Evolutionary conservation across 2,888 invertebrate genomes (phyloP).

Genomic region (Cosmopolites sordidus): DNA sequence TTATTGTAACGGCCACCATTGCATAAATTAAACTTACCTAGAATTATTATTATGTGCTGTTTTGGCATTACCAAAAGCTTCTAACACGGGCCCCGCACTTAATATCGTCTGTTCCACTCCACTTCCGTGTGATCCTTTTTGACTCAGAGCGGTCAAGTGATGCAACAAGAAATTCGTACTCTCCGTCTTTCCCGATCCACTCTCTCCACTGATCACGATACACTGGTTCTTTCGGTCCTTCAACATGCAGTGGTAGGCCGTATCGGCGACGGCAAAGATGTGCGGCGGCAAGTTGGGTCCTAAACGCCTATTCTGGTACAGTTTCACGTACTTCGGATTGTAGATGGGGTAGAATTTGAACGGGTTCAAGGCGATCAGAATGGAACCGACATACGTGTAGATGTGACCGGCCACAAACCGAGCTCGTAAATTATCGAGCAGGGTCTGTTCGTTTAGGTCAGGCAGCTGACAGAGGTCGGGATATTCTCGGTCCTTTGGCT

Average conservation of each 20-base stretch:
- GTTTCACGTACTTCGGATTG: slow-evolving; percentile 94
- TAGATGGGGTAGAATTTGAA: slow-evolving; percentile 96
- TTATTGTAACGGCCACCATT: too few species aligned
- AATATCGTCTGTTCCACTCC: slow-evolving; percentile 96
- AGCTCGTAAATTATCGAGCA: slow-evolving; percentile 83
- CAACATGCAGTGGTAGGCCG: slow-evolving; percentile 92
- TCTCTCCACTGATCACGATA: slow-evolving; percentile 93
- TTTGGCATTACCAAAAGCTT: slow-evolving; percentile 98
- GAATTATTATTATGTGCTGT: slow-evolving; percentile 97
- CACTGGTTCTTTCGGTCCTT: slow-evolving; percentile 87
- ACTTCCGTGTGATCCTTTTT: slow-evolving; percentile 89
- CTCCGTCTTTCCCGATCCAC: slow-evolving; percentile 95
- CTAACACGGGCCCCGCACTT: slow-evolving; percentile 92
- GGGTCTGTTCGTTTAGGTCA: slow-evolving; percentile 89
- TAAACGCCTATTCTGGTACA: slow-evolving; percentile 88
- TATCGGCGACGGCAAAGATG: slow-evolving; percentile 93
- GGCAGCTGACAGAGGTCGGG: slow-evolving; percentile 94
- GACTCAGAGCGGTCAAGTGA: slow-evolving; percentile 90
- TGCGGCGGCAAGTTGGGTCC: slow-evolving; percentile 92
- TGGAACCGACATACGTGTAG: slow-evolving; percentile 94
- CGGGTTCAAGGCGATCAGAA: slow-evolving; percentile 90
- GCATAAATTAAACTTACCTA: slow-evolving; percentile 30
- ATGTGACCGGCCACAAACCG: slow-evolving; percentile 90
- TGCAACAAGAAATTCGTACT: slow-evolving; percentile 93
- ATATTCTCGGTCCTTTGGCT: slow-evolving; percentile 90